Conservation (phyloP, 2,797 vertebrate genomes). For the Pipistrellus pipistrellus region DNA sequence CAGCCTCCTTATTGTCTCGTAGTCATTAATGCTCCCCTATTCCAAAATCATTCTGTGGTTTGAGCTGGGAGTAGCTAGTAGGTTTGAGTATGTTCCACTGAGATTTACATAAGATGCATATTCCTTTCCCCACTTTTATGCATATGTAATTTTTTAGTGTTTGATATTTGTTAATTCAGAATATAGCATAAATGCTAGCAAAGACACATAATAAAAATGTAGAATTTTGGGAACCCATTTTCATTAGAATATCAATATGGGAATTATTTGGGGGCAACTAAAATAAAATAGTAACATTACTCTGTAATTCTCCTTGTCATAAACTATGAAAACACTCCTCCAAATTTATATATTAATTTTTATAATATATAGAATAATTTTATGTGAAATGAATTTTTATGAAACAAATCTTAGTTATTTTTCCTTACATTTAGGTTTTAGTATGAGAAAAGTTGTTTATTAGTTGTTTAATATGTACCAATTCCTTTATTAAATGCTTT, state of each 20-base stretch:
- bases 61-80: conserved; percentile 65
- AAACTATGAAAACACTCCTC: conserved; percentile 10
- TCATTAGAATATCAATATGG: conserved; percentile 70
- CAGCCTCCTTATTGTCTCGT: conserved; percentile 69
- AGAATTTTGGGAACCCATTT: conserved; percentile 73
- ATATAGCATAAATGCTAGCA: conserved; percentile 75
- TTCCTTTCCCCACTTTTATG: conserved; percentile 74
- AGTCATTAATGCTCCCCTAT: conserved; percentile 69
- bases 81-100: conserved; percentile 60
- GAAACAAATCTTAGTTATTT: conserved; percentile 44
- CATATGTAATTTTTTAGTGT: conserved; percentile 80
- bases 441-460: not conserved
- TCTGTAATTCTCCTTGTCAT: conserved; percentile 39
- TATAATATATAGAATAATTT: conserved; percentile 16
- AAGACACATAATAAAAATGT: conserved; percentile 79
- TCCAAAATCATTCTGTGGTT: conserved; percentile 60
- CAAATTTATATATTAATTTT: conserved; percentile 37
- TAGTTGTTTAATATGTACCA: not conserved
- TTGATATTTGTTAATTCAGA: conserved; percentile 79
- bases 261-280: conserved; percentile 22
- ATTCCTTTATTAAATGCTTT: conserved; percentile 33
- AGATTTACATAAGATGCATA: conserved; percentile 70
- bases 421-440: conserved; percentile 19
- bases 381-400: conserved; percentile 22
- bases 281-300: conserved; percentile 39